Evolutionary conservation across 2,113 vertebrate species (phyloP), one percentile per base, ranked within the genome.

Genomic region (Lutjanus erythropterus): DNA sequence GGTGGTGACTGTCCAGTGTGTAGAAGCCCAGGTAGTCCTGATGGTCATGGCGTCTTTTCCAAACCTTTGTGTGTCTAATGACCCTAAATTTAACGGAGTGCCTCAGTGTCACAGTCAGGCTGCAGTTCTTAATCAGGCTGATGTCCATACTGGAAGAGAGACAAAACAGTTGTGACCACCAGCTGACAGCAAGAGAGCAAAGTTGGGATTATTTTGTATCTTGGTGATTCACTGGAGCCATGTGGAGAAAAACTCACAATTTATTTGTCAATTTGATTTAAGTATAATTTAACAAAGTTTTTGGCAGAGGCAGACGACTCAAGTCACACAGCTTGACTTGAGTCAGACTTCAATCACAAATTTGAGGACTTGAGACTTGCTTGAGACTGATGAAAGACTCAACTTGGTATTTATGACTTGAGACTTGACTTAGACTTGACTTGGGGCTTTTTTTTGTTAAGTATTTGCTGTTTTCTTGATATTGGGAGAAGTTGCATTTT

Each of bases 1-100:
- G 75, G 46, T 89, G 91, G 81, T 95, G 94, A 71, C 95, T 95
- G 78, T 97, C 95, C 75, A 97, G 2, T 6, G 94, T 96, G 27
- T 98, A 98, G 62, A 99, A 96, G 15, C 97, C 97, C 50, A 99
- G 92, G 74, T 96, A 98, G 80, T 97, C 95, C 60, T 88, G 92
- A 62, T 96, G 96, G 29, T 92, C 60, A 0, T 95, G 96, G 66
- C 95, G 94, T 67, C 95, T 94, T 86, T 94, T 96, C 97, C 97
- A 97, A 19, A 96, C 93, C 83, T 95, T 94, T 25, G 83, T 88
- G 87, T 99, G 98, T 86, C 96, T 88, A 75, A 98, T 73, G 39
- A 98, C 89, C 74, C 93, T 91, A 89, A 98, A 98, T 55, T 93
- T 96, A 50, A 89, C 86, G 0, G 95, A 94, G 3, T 94, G 94